These are phyloP conservation scores for Caenorhabditis elegans DNA, from an alignment of 1,140 invertebrate genomes.

Conservation along the genomic window DNA sequence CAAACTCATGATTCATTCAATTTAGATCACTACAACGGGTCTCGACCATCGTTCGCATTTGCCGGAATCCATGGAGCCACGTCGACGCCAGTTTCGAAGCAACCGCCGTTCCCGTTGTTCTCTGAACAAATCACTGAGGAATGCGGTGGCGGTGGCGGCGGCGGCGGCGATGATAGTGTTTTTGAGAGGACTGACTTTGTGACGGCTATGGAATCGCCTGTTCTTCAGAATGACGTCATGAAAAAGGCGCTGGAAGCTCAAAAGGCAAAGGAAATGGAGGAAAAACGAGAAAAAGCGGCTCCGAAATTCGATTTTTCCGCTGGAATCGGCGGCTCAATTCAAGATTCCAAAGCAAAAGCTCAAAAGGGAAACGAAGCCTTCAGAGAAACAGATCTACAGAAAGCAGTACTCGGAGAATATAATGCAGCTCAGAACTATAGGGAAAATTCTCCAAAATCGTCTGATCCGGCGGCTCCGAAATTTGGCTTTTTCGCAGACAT, in stretches of 20 bases:
- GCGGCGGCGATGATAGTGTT: background rate
- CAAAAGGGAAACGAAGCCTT: too few relatives aligned
- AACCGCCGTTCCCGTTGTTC: too few relatives aligned
- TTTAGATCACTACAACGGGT: background rate
- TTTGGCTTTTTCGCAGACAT: too few relatives aligned
- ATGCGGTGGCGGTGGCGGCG: background rate
- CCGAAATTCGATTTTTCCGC: too few relatives aligned
- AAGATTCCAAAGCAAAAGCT: too few relatives aligned
- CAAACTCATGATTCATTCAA: background rate
- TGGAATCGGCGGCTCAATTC: too few relatives aligned
- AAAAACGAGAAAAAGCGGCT: background rate
- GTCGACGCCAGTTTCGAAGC: background rate
- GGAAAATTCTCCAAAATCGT: too few relatives aligned
- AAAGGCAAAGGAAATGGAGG: background rate
- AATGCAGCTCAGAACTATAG: too few relatives aligned
- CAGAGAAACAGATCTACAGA: too few relatives aligned
- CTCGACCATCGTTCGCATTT: background rate
- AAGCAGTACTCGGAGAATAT: too few relatives aligned
- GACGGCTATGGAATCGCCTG: background rate
- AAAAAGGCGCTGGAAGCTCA: background rate
- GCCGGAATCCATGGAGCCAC: background rate
- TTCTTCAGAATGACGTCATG: background rate
- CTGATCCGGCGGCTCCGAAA: too few relatives aligned
- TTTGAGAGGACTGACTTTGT: background rate
- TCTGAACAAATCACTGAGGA: too few relatives aligned